Base-by-base conservation (phyloP, 2,888 invertebrate genomes). In the Seira ritae region DNA sequence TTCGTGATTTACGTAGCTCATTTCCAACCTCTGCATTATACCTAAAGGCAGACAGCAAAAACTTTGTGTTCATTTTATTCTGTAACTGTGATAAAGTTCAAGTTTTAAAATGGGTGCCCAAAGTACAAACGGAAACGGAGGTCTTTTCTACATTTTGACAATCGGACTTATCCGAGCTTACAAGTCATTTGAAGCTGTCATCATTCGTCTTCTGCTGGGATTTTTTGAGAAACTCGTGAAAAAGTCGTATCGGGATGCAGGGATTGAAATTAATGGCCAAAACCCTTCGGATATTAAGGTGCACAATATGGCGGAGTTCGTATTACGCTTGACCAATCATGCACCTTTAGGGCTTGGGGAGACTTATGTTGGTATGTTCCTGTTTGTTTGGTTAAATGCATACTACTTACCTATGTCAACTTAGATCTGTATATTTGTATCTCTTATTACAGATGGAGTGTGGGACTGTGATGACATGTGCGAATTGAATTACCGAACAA, bases 221-320 rank as follows among this genome's bases (percentile, higher is more conserved):
- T 19, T 62, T n/a, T 80, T 80, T 74, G 84, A 81, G 71, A 77
- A 73, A 55, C 72, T 84, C 42, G 81, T 81, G 20, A 81, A 22
- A 71, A 84, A 78, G n/a, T 70, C 73, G 2, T 81, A 78, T 46
- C 17, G 23, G 12, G 55, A 73, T 6, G 84, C 78, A 10, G 85
- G 85, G 17, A 71, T 85, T 12, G 68, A 65, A 24, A 75, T 85
- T 23, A 46, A 85, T 50, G 85, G 85, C 4, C 8, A 37, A 1
- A 82, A 82, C 46, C 79, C 82, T 0, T 82, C 79, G 74, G 85
- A 85, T 65, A 76, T 83, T n/a, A 50, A 67, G n/a, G 85, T 85
- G 1, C 82, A 83, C 24, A 73, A 77, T 22, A 76, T 66, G 17
- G 23, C 2, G n/a, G 85, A 82, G 19, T 85, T 85, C 42, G 65